Base-by-base conservation (phyloP, 2,888 invertebrate species). In the Pammene aurita region DNA sequence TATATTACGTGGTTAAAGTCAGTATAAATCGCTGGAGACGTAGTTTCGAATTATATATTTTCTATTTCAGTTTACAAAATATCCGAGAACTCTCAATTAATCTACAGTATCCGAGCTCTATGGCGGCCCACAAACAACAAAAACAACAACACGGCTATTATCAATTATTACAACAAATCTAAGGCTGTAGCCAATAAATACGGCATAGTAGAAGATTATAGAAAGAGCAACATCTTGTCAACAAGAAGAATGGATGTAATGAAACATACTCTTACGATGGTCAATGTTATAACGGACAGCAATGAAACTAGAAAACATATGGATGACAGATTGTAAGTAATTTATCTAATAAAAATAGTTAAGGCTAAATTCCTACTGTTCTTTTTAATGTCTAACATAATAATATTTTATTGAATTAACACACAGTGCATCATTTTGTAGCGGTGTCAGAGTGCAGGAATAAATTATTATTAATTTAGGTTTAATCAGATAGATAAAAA, bases 241-340 rank as follows among this genome's bases (percentile, higher is more conserved):
- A 66, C 76, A 0, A 83, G 87, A 74, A 82, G 92, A 62, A 77
- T 73, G 10, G 73, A 91, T 70, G 71, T 92, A n/a, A 82, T 79
- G 58, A 72, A 78, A 64, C 85, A 85, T 70, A 76, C 77, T 0
- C 74, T 91, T 0, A 89, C 87, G 0, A 85, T 91, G 84, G 83
- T 78, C 0, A 89, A 86, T 70, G 90, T 91, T 0, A 83, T 91
- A 4, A 86, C 86, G 0, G 92, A 92, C 41, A 89, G 86, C 66
- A 90, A 91, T 66, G 86, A 88, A 0, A 91, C 91, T 0, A 81
- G 81, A 16, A 72, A 79, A 0, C 91, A 92, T 77, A 75, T 92
- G 82, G 81, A 82, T 72, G 91, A 92, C 70, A 80, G 91, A 78
- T 70, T 90, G 92, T 91, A 75, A 86, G 90, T 85, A 9, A 50